These are phyloP conservation scores for Machimus rusticus DNA, from an alignment of 2,888 invertebrate genomes.

Conservation along the genomic window DNA sequence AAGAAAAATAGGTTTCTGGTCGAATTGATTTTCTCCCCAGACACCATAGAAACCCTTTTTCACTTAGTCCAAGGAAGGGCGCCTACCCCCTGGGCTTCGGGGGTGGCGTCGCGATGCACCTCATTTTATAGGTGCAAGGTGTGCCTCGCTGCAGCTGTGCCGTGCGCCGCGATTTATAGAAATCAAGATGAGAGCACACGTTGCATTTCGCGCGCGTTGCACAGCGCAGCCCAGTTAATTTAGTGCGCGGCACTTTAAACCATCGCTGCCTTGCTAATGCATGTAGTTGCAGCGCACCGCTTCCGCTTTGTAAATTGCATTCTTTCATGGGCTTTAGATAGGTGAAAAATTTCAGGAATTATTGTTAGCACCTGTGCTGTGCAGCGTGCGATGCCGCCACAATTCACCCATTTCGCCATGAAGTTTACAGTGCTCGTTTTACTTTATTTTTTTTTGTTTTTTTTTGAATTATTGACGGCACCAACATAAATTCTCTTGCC, in stretches of 20 bases:
- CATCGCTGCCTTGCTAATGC: not conserved
- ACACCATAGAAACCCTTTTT: not conserved
- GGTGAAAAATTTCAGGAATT: conserved; percentile 23
- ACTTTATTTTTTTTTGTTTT: not conserved
- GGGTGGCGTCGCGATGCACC: not conserved
- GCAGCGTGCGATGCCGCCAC: not conserved
- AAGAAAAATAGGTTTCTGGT: conserved; percentile 13
- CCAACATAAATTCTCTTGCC: not conserved
- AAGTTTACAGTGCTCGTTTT: not conserved
- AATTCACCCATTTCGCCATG: not conserved
- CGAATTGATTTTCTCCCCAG: conserved; percentile 18
- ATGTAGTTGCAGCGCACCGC: not conserved
- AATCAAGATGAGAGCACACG: conserved; percentile 22
- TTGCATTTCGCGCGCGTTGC: not conserved
- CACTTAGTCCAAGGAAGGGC: not conserved
- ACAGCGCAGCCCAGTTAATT: not conserved
- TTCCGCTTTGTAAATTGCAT: conserved; percentile 31
- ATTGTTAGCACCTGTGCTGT: not conserved
- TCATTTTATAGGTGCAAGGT: not conserved
- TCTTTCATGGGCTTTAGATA: conserved; percentile 24
- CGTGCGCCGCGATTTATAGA: conserved; percentile 14
- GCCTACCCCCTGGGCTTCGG: not conserved
- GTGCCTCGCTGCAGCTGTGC: not conserved
- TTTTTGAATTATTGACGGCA: conserved; percentile 6
- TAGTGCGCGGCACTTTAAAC: conserved; percentile 2